Evolutionary conservation across 2,797 vertebrate species (phyloP).

Genomic region (Pseudocheirus occidentalis): DNA sequence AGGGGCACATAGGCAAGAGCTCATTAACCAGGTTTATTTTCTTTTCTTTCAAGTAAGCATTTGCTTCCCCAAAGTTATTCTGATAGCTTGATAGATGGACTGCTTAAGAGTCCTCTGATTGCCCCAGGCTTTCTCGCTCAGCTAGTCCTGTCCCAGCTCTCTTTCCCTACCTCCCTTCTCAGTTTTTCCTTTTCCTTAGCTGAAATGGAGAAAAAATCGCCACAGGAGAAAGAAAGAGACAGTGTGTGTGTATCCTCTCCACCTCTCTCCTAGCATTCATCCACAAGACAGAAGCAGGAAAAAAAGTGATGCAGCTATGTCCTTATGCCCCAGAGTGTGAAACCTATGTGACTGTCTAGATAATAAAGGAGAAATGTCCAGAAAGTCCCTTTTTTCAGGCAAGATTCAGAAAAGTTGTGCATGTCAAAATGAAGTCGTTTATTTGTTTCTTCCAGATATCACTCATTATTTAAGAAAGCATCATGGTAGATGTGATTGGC

Average conservation of each 20-base stretch:
- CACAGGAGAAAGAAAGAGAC: neutral
- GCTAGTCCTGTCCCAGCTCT: neutral
- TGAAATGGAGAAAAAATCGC: neutral
- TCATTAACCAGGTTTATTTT: slow-evolving; percentile 33
- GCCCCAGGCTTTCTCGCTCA: neutral
- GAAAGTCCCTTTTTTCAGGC: neutral
- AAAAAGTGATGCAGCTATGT: neutral
- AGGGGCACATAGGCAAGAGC: slow-evolving; percentile 28
- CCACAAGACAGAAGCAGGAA: neutral
- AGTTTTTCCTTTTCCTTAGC: neutral
- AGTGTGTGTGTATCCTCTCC: neutral
- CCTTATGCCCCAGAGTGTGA: neutral
- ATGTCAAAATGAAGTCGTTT: neutral
- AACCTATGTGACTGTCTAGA: neutral
- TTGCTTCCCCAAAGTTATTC: slow-evolving; percentile 66
- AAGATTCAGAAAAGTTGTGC: neutral
- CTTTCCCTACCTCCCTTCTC: neutral
- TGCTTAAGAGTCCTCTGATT: neutral
- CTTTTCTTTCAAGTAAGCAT: slow-evolving; percentile 55
- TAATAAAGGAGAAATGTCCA: neutral
- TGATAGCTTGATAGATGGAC: slow-evolving; percentile 26
- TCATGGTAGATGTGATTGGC: neutral
- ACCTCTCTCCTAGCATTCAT: neutral
- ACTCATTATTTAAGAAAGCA: neutral
- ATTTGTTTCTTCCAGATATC: neutral